Evolutionary conservation across 2,888 invertebrate species (phyloP).

Genomic region (Hemaris fuciformis): DNA sequence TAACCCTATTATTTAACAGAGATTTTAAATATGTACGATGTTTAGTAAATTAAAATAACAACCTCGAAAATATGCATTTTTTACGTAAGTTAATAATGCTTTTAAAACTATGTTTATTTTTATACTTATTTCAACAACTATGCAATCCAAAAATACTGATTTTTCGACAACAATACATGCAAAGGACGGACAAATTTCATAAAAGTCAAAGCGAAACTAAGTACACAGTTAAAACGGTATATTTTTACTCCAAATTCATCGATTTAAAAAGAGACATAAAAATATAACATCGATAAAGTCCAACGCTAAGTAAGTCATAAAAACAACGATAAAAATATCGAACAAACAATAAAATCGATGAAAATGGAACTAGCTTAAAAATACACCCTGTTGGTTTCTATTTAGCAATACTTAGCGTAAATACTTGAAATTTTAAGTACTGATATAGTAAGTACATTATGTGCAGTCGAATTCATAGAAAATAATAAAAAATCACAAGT

Average conservation of each 20-base stretch:
- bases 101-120: background rate
- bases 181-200: slow-evolving; percentile 1
- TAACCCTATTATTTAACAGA: background rate
- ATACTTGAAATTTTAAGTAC: slow-evolving; percentile 11
- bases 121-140: background rate
- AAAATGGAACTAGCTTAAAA: background rate
- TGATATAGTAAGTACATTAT: background rate
- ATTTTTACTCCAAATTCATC: background rate
- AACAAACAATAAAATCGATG: background rate
- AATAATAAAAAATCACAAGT: background rate
- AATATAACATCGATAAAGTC: background rate
- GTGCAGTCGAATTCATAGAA: background rate
- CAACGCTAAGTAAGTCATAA: background rate
- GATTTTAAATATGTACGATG: too few relatives aligned
- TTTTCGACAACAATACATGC: background rate
- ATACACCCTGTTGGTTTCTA: background rate
- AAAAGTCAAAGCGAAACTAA: background rate
- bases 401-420: slow-evolving; percentile 1
- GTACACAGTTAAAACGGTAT: background rate
- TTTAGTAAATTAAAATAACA: background rate
- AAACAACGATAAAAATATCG: too few relatives aligned
- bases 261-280: background rate
- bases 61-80: background rate
- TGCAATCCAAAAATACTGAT: background rate
- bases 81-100: background rate